Conservation (phyloP, 2,113 vertebrate genomes). For the Pimephales promelas region DNA sequence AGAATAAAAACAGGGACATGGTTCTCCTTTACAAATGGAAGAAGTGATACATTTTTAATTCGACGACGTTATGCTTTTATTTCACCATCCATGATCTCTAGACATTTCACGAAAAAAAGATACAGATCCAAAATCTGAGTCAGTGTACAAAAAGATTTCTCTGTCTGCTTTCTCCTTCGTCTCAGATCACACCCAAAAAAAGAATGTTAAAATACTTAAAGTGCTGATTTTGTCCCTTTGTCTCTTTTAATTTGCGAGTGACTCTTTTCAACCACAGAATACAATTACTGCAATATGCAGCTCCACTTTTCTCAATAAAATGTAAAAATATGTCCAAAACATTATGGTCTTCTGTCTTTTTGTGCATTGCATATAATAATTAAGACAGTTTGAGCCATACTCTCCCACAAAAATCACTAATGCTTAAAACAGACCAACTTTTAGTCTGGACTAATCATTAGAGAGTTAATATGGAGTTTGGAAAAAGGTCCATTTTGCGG, state of each 20-base stretch:
- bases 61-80: slow-evolving; percentile 49
- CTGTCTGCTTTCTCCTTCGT: not conserved
- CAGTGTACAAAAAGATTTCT: not conserved
- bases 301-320: slow-evolving; percentile 49
- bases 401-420: slow-evolving; percentile 30
- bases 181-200: slow-evolving; percentile 42
- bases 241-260: slow-evolving; percentile 48
- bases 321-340: slow-evolving; percentile 50
- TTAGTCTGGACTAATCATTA: slow-evolving; percentile 35
- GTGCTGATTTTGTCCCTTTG: slow-evolving; percentile 52
- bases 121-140: slow-evolving; percentile 1
- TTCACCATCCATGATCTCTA: slow-evolving; percentile 30
- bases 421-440: slow-evolving; percentile 31
- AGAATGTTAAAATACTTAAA: slow-evolving; percentile 56
- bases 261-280: slow-evolving; percentile 50
- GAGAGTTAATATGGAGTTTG: not conserved
- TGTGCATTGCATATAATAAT: slow-evolving; percentile 34
- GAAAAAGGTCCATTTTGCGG: not conserved
- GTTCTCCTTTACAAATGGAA: not conserved
- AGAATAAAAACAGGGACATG: not conserved
- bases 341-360: slow-evolving; percentile 16
- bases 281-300: slow-evolving; percentile 50
- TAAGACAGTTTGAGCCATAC: slow-evolving; percentile 13
- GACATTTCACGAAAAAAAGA: slow-evolving; percentile 2
- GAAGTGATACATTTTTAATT: slow-evolving; percentile 14